These are phyloP conservation scores for Coleophora flavipennella DNA, from an alignment of 2,888 invertebrate genomes.

Conservation along the genomic window DNA sequence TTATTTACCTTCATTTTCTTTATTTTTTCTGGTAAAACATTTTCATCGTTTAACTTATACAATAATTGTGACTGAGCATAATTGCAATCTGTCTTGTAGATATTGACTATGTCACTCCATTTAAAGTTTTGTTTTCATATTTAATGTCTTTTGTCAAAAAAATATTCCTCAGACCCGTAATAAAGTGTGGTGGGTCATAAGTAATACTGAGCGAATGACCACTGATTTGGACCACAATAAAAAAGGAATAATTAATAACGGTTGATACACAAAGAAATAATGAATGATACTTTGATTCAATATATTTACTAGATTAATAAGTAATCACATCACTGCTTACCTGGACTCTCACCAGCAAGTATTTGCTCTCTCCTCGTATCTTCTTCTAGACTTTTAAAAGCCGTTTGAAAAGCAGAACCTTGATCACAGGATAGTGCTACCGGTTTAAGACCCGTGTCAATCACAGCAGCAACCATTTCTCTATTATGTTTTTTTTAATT, in stretches of 20 bases:
- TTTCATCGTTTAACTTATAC: constrained; percentile 10
- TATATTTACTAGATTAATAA: too few relatives aligned
- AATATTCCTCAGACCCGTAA: constrained; percentile 15
- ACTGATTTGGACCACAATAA: constrained; percentile 5
- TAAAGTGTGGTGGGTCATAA: constrained; percentile 13
- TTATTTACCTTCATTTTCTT: constrained; percentile 11
- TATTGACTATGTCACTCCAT: constrained; percentile 13
- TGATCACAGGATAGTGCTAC: background rate
- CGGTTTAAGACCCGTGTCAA: background rate
- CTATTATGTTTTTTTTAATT: background rate
- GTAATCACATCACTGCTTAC: background rate
- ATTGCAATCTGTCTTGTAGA: constrained; percentile 13
- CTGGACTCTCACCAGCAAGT: background rate
- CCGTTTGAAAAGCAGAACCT: background rate
- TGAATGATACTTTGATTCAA: background rate
- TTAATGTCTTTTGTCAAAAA: constrained; percentile 10
- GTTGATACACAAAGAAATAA: background rate
- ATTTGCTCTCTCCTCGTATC: background rate
- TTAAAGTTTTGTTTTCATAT: constrained; percentile 4
- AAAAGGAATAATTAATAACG: constrained; percentile 8
- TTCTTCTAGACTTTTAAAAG: background rate
- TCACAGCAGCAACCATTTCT: too few relatives aligned
- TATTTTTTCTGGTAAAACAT: constrained; percentile 8
- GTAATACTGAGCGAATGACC: constrained; percentile 5
- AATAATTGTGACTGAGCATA: constrained; percentile 9